Percentiles rank a stretch among this genome's conserved stretches.
phyloP scores from a whole-genome alignment of 2,797 vertebrate species.

The Betta splendens region DNA sequence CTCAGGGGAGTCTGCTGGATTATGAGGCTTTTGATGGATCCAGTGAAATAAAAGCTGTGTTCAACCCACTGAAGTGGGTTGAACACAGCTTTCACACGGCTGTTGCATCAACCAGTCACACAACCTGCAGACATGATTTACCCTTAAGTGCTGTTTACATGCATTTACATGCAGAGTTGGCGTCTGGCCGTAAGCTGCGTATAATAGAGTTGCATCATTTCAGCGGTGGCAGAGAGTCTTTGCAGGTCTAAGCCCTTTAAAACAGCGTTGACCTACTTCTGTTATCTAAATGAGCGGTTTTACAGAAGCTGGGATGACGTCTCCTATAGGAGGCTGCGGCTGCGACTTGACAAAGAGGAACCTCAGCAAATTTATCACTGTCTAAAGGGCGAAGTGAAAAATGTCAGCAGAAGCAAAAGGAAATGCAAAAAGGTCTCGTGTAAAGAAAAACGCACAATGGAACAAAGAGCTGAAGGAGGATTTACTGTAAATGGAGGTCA shows the following conservation, averaged over 20 bases:
- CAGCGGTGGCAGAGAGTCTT: conserved; percentile 25
- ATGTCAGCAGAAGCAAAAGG: background rate
- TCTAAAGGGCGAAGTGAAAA: background rate
- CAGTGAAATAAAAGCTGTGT: conserved; percentile 54
- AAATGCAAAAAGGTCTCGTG: too few relatives aligned
- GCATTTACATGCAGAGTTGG: conserved; percentile 49
- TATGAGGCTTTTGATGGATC: conserved; percentile 71
- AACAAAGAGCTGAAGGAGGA: too few relatives aligned
- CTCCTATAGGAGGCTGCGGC: background rate
- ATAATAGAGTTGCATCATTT: conserved; percentile 63
- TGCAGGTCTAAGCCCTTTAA: conserved; percentile 30
- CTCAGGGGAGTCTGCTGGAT: conserved; percentile 64
- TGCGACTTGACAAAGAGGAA: background rate
- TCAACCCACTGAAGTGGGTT: conserved; percentile 1
- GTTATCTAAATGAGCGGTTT: conserved; percentile 20
- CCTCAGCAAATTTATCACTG: background rate
- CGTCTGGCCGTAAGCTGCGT: conserved; percentile 46
- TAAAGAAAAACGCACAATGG: too few relatives aligned
- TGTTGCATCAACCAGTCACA: conserved; percentile 67
- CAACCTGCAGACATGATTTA: conserved; percentile 21
- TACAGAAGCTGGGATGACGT: conserved; percentile 6
- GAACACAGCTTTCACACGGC: too few relatives aligned
- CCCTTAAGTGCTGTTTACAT: conserved; percentile 63
- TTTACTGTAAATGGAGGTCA: too few relatives aligned
- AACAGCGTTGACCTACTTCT: conserved; percentile 53